phyloP scores from a whole-genome alignment of 2,888 invertebrate species.

The Pristionchus japonicus region DNA sequence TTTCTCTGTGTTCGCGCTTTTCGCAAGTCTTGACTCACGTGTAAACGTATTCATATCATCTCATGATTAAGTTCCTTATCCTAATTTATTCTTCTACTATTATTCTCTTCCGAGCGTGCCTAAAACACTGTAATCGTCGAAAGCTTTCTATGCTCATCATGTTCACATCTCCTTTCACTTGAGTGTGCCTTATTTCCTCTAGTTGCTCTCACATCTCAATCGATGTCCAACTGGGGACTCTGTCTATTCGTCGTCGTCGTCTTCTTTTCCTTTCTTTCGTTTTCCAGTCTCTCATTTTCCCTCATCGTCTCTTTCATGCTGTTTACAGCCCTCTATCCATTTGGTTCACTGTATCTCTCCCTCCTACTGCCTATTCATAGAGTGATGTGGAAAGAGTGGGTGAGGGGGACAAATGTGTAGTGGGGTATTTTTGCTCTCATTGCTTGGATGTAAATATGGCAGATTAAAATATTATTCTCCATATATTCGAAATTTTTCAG shows the following conservation, averaged over 20 bases:
- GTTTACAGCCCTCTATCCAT: slow-evolving; percentile 34
- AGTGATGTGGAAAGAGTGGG: not conserved
- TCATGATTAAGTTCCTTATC: too few species aligned
- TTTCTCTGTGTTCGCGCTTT: too few species aligned
- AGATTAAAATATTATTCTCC: too few species aligned
- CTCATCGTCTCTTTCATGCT: not conserved
- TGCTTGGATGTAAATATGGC: too few species aligned
- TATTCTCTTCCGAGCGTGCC: too few species aligned
- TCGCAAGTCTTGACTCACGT: too few species aligned
- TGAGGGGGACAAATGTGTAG: not conserved
- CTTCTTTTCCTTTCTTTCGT: slow-evolving; percentile 11
- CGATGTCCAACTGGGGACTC: slow-evolving; percentile 38
- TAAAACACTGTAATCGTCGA: not conserved
- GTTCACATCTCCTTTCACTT: not conserved
- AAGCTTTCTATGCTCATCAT: not conserved
- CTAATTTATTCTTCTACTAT: too few species aligned
- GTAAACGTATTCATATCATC: too few species aligned
- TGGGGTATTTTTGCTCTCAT: too few species aligned
- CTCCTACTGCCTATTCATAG: not conserved
- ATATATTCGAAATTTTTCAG: too few species aligned
- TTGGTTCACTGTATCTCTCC: not conserved
- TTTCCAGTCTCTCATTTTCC: not conserved
- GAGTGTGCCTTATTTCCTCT: not conserved
- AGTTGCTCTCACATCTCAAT: not conserved
- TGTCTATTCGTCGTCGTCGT: slow-evolving; percentile 8